A percentile compares a stretch with the other conserved stretches of the same genome.
These are phyloP conservation scores for Thripadectes ignobilis DNA, from an alignment of 2,797 vertebrate species.

Conservation along the genomic window DNA sequence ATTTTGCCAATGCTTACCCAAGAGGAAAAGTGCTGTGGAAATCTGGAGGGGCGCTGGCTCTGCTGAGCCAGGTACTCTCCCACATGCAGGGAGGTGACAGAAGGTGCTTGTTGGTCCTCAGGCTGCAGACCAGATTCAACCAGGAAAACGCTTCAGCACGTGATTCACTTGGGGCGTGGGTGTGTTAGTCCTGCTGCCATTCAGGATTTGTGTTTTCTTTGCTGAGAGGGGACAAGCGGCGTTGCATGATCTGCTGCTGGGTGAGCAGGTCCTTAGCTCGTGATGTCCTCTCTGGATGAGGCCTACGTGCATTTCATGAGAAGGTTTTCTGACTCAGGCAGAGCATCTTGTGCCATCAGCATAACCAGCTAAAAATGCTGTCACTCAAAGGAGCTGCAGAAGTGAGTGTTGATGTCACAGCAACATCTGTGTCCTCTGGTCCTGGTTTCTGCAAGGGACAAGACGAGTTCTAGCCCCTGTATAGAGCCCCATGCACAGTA, in stretches of 20 bases:
- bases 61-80: not conserved
- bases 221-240: not conserved
- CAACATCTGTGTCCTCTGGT: not conserved
- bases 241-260: not conserved
- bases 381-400: not conserved
- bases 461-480: not conserved
- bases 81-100: not conserved
- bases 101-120: not conserved
- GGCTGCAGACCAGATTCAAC: not conserved
- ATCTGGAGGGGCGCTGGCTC: not conserved
- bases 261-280: not conserved
- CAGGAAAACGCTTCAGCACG: not conserved
- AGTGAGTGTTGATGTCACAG: not conserved
- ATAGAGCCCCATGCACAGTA: not conserved
- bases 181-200: not conserved
- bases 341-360: not conserved
- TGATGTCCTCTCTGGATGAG: not conserved
- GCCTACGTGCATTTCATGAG: not conserved
- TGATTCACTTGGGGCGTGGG: not conserved
- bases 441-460: not conserved
- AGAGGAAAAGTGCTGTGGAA: not conserved
- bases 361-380: not conserved
- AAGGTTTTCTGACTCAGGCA: not conserved
- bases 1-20: slow-evolving; percentile 22
- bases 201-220: not conserved